Percentiles rank a stretch among this genome's conserved stretches.
phyloP scores from a whole-genome alignment of 2,113 vertebrate genomes.

The Megaptera novaeangliae region DNA sequence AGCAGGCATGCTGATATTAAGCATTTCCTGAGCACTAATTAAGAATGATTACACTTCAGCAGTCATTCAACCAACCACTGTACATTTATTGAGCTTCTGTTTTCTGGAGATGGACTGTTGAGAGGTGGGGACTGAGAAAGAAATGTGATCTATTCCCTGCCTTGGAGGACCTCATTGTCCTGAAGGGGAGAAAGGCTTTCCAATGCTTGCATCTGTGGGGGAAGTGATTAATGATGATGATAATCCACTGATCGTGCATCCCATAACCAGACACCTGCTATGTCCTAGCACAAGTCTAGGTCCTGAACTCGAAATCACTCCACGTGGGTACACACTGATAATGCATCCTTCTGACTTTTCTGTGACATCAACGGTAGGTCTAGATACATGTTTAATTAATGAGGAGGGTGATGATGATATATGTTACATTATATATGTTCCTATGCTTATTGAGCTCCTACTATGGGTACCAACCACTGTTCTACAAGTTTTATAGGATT shows the following conservation, averaged over 20 bases:
- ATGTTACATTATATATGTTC: too few species aligned
- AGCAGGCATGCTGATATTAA: neutral
- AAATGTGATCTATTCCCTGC: neutral
- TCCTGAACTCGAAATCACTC: neutral
- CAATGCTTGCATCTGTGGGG: neutral
- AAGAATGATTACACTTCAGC: neutral
- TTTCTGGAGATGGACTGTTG: neutral
- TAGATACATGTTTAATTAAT: neutral
- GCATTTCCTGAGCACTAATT: neutral
- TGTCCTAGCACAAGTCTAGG: neutral
- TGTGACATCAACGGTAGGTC: neutral
- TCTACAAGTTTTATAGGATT: neutral
- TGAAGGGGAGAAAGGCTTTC: neutral
- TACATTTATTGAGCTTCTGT: neutral
- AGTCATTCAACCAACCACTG: neutral
- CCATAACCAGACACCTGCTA: neutral
- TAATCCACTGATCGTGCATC: accelerated
- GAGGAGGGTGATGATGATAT: too few species aligned
- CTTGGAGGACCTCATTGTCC: neutral
- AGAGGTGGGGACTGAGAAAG: neutral
- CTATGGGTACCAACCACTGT: neutral
- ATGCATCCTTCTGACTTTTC: accelerated
- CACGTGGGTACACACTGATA: neutral
- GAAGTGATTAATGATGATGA: accelerated
- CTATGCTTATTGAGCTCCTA: neutral